Percentiles rank a stretch among this genome's conserved stretches.
These are phyloP conservation scores for Callithrix jacchus DNA, from an alignment of 2,113 vertebrate species.

Conservation along the genomic window DNA sequence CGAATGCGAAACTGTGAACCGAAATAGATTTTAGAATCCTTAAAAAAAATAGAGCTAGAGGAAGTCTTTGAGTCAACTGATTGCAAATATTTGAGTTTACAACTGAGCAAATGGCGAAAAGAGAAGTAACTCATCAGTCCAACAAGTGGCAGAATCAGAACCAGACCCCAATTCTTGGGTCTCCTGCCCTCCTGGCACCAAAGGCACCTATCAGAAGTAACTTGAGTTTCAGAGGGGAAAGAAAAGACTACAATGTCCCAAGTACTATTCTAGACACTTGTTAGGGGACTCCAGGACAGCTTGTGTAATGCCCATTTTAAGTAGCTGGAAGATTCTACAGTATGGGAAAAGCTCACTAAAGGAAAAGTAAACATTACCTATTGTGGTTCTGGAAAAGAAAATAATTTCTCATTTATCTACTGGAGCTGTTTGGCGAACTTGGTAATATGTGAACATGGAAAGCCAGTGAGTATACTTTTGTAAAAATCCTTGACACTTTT, in stretches of 20 bases:
- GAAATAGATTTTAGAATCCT: background rate
- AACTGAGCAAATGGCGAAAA: background rate
- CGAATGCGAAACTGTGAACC: background rate
- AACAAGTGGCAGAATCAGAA: background rate
- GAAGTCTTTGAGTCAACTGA: background rate
- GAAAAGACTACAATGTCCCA: background rate
- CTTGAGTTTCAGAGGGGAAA: background rate
- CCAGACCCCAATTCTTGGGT: background rate
- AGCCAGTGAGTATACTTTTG: background rate
- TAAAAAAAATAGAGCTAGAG: background rate
- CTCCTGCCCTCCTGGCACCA: background rate
- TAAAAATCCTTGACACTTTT: background rate
- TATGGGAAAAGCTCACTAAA: background rate
- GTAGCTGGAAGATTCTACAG: background rate
- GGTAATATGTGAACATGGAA: background rate
- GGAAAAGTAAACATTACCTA: background rate
- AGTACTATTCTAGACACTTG: no score
- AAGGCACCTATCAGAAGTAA: background rate
- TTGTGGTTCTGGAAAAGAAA: background rate
- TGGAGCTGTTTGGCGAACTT: background rate
- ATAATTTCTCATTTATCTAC: background rate
- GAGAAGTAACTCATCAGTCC: background rate
- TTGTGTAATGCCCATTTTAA: background rate
- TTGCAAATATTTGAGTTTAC: background rate
- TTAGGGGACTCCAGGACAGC: background rate